phyloP scores from a whole-genome alignment of 1,140 invertebrate species.

The Aphidius gifuensis region DNA sequence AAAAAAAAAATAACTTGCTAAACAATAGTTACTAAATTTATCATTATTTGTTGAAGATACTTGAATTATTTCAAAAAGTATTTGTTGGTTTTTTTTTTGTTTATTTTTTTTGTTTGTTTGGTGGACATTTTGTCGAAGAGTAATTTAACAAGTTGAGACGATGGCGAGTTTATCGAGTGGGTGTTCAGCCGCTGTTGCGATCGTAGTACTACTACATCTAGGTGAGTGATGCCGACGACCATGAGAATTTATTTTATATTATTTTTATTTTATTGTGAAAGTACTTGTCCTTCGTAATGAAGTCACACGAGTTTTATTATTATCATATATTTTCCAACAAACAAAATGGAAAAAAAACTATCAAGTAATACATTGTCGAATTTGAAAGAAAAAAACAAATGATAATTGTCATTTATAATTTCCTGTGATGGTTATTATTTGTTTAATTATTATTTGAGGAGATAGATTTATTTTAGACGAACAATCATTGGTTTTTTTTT shows the following conservation, averaged over 20 bases:
- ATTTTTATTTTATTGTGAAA: no score
- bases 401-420: no score
- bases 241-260: neutral
- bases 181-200: slow-evolving; percentile 30
- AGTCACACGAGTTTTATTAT: no score
- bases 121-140: no score
- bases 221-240: slow-evolving; percentile 37
- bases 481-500: neutral
- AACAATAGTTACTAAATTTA: neutral
- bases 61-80: neutral
- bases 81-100: neutral
- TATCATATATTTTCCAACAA: neutral
- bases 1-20: neutral
- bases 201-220: slow-evolving; percentile 38
- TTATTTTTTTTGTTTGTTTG: neutral
- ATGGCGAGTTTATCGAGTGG: slow-evolving; percentile 40
- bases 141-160: slow-evolving; percentile 24
- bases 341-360: no score
- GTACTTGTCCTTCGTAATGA: no score
- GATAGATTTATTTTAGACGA: no score
- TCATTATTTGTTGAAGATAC: neutral
- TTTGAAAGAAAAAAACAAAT: no score
- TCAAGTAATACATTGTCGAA: no score
- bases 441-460: no score
- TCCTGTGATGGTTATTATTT: no score